Conservation (phyloP, 2,113 vertebrate species). For the Xiphophorus couchianus region DNA sequence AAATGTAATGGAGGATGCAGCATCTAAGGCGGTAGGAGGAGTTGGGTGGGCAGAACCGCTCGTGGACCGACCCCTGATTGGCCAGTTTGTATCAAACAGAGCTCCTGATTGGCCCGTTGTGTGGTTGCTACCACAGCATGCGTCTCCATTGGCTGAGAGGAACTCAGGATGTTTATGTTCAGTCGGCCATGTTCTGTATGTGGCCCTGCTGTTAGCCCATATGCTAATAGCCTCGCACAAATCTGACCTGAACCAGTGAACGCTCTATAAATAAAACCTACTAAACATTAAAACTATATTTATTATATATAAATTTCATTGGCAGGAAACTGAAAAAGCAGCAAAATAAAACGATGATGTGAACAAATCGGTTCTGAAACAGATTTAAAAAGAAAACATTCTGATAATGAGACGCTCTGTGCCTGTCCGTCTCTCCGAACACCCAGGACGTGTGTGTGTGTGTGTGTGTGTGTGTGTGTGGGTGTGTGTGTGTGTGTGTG, state of each 20-base stretch:
- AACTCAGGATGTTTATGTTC: slow-evolving; percentile 18
- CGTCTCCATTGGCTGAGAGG: background rate
- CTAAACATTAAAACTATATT: background rate
- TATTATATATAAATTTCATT: background rate
- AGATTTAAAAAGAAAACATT: background rate
- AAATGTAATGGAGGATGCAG: too few species aligned
- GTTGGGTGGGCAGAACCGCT: too few species aligned
- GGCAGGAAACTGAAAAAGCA: background rate
- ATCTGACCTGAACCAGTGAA: too few species aligned
- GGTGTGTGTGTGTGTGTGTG: slow-evolving; percentile 16
- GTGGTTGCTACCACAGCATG: background rate
- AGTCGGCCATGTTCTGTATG: slow-evolving; percentile 5
- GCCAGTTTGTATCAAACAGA: too few species aligned
- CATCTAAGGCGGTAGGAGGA: too few species aligned
- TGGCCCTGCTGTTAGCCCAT: slow-evolving; percentile 1
- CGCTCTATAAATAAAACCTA: background rate
- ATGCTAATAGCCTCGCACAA: background rate
- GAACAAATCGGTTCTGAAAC: background rate
- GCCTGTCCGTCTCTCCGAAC: slow-evolving; percentile 1
- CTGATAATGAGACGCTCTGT: too few species aligned
- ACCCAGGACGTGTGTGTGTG: slow-evolving; percentile 7
- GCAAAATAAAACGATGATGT: background rate
- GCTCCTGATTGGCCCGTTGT: too few species aligned
- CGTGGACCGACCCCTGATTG: too few species aligned
- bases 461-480: slow-evolving; percentile 34